A percentile compares a stretch with the other conserved stretches of the same genome.
phyloP scores from a whole-genome alignment of 37 sponge, comb jelly and placozoan species.

The Crambe crambe region DNA sequence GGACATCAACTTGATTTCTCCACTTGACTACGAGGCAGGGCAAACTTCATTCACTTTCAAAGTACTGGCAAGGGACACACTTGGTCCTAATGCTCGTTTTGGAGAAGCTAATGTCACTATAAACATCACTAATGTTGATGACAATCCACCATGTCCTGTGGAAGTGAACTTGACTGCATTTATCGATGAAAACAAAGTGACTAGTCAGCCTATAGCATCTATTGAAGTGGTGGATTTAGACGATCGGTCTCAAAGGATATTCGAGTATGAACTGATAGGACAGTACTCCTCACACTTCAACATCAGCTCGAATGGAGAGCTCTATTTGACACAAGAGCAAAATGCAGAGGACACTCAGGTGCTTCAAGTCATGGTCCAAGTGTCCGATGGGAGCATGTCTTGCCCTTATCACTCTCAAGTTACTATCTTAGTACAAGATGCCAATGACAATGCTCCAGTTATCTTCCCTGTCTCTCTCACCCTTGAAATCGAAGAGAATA shows the following conservation, averaged over 20 bases:
- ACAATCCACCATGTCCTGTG: slow-evolving; percentile 43
- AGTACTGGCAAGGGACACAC: slow-evolving; percentile 52
- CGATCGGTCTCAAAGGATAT: background rate
- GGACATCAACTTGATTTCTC: slow-evolving; percentile 27
- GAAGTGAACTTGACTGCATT: background rate
- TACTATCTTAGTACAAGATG: slow-evolving; percentile 12
- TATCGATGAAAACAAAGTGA: slow-evolving; percentile 28
- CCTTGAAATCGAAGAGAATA: slow-evolving; percentile 31
- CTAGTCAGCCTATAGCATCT: slow-evolving; percentile 19
- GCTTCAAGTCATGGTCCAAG: background rate
- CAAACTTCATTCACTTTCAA: slow-evolving; percentile 14
- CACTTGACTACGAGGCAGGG: slow-evolving; percentile 42
- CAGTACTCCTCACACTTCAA: slow-evolving; percentile 3
- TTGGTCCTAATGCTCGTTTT: slow-evolving; percentile 21
- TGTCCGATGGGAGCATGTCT: slow-evolving; percentile 4
- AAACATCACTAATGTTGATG: slow-evolving; percentile 42
- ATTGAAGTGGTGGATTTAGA: slow-evolving; percentile 9
- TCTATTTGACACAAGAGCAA: slow-evolving; percentile 14
- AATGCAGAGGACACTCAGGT: slow-evolving; percentile 5
- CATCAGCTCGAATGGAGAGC: slow-evolving; percentile 26
- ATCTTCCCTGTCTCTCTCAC: slow-evolving; percentile 15
- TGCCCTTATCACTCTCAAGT: slow-evolving; percentile 15
- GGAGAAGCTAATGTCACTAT: slow-evolving; percentile 32
- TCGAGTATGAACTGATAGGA: slow-evolving; percentile 4
- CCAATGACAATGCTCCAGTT: slow-evolving; percentile 52